These are phyloP conservation scores for Sipha flava DNA, from an alignment of 1,140 invertebrate genomes.

Conservation along the genomic window DNA sequence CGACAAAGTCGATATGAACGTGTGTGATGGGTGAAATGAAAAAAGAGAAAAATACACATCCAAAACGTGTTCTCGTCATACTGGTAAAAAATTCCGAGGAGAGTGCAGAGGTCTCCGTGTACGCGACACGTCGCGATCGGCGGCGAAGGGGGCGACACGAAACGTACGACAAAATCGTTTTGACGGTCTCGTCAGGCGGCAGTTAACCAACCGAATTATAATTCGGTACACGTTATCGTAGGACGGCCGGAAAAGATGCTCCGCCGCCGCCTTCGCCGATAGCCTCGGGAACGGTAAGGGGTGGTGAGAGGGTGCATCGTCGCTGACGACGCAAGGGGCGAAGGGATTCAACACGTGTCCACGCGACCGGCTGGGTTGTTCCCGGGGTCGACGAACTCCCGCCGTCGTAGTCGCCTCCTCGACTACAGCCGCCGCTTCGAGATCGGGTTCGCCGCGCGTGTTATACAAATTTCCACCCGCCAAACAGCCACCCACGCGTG, in stretches of 20 bases:
- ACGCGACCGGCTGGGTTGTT: neutral
- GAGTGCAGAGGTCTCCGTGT: no score
- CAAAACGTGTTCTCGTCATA: no score
- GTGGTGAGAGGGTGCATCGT: neutral
- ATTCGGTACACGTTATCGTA: conserved; percentile 10
- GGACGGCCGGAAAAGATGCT: neutral
- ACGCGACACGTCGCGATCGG: no score
- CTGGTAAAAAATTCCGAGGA: no score
- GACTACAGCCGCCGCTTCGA: neutral
- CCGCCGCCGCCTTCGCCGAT: neutral
- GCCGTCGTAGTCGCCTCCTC: neutral
- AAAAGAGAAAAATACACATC: no score
- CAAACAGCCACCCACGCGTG: neutral
- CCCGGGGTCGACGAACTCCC: neutral
- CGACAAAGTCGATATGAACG: no score
- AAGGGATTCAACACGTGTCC: conserved; percentile 29
- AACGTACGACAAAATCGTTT: no score
- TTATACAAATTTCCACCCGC: neutral
- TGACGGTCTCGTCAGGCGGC: no score
- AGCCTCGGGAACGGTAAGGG: neutral
- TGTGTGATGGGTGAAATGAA: no score
- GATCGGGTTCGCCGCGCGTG: neutral
- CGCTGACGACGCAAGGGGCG: neutral
- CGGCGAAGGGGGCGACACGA: no score
- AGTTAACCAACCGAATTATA: neutral